phyloP scores from a whole-genome alignment of 1,140 invertebrate genomes.

The Drosophila malerkotliana region DNA sequence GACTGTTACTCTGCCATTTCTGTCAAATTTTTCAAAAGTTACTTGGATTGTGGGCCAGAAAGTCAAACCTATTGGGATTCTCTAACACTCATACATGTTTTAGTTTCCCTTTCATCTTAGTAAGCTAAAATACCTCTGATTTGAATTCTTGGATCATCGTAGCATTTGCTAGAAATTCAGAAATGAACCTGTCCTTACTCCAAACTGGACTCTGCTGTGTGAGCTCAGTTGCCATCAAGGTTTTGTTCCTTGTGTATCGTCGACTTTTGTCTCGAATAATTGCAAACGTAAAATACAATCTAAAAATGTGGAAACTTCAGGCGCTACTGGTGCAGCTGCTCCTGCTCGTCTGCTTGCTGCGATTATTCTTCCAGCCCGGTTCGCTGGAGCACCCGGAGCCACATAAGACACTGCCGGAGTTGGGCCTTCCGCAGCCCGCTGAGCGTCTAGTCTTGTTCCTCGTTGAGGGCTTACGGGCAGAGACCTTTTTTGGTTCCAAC shows the following conservation, averaged over 20 bases:
- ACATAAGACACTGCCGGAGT: conserved; percentile 82
- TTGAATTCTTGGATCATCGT: too few relatives aligned
- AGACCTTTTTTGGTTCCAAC: conserved; percentile 88
- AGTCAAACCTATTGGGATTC: background rate
- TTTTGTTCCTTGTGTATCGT: conserved; percentile 18
- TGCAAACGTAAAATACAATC: background rate
- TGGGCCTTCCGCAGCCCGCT: conserved; percentile 86
- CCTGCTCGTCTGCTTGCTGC: conserved; percentile 86
- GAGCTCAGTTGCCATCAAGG: conserved; percentile 16
- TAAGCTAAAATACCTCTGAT: background rate
- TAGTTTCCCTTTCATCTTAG: background rate
- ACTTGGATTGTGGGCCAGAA: background rate
- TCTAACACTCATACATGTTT: background rate
- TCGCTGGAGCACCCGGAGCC: conserved; percentile 85
- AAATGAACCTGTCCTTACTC: conserved; percentile 19
- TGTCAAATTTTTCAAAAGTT: background rate
- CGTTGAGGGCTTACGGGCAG: conserved; percentile 94
- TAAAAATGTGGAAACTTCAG: conserved; percentile 72
- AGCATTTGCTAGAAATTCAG: background rate
- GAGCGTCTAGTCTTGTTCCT: conserved; percentile 92
- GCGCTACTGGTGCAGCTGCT: conserved; percentile 84
- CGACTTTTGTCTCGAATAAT: conserved; percentile 8
- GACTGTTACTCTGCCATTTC: background rate
- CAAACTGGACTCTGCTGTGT: conserved; percentile 9
- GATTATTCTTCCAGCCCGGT: conserved; percentile 87